A percentile compares a stretch with the other conserved stretches of the same genome.
Conservation (phyloP, 1,140 invertebrate genomes). For the Paraescarpia echinospica region DNA sequence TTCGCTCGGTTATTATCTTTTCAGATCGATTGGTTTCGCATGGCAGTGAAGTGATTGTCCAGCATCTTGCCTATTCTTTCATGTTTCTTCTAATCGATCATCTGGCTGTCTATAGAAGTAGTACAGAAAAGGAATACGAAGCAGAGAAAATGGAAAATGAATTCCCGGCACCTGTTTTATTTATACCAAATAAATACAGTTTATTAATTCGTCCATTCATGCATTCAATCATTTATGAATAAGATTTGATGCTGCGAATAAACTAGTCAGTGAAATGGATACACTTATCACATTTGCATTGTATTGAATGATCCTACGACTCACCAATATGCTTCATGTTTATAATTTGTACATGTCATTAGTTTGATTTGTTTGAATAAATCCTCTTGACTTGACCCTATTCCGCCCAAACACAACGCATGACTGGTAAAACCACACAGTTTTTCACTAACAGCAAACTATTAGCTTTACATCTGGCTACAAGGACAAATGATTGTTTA, state of each 20-base stretch:
- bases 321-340: too few species aligned
- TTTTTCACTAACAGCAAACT: neutral
- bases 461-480: neutral
- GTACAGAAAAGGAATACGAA: neutral
- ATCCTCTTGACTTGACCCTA: too few species aligned
- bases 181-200: neutral
- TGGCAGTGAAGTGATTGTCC: neutral
- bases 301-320: neutral
- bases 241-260: neutral
- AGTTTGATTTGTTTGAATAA: too few species aligned
- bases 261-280: neutral
- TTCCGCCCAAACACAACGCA: neutral
- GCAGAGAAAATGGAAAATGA: neutral
- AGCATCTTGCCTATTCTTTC: neutral
- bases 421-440: too few species aligned
- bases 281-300: neutral
- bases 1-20: neutral
- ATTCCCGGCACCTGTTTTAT: neutral
- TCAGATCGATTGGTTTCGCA: neutral
- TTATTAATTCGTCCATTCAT: too few species aligned
- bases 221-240: neutral
- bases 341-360: too few species aligned
- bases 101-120: neutral
- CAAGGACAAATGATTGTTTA: too few species aligned
- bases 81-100: neutral